Percentiles rank a stretch among this genome's conserved stretches.
Evolutionary conservation across 2,888 invertebrate species (phyloP).

Genomic region (Cancer borealis): DNA sequence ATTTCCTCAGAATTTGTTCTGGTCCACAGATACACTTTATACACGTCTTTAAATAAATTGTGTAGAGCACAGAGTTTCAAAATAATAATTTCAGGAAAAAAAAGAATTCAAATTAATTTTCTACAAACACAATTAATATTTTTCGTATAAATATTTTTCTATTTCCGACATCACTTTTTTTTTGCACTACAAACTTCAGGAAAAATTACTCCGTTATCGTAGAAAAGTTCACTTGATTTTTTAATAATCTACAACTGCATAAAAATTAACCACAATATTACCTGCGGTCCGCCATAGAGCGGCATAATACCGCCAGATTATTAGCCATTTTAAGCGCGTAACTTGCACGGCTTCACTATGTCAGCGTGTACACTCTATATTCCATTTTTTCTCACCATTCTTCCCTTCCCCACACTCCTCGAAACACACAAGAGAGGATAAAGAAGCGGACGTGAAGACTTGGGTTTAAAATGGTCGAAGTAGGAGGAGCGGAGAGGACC

Average conservation of each 20-base stretch:
- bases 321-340: constrained; percentile 46
- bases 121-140: not conserved
- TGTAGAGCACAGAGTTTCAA: not conserved
- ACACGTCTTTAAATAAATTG: not conserved
- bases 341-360: constrained; percentile 45
- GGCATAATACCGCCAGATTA: constrained; percentile 49
- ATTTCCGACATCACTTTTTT: constrained; percentile 22
- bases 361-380: constrained; percentile 47
- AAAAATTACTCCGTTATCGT: constrained; percentile 49
- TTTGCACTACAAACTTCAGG: constrained; percentile 15
- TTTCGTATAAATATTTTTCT: constrained; percentile 24
- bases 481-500: constrained; percentile 62
- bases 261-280: constrained; percentile 59
- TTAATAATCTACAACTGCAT: constrained; percentile 57
- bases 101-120: not conserved
- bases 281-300: constrained; percentile 36
- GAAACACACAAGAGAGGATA: constrained; percentile 11
- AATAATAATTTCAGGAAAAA: not conserved
- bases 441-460: not conserved
- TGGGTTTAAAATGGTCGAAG: constrained; percentile 54
- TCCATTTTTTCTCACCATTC: constrained; percentile 27
- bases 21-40: not conserved
- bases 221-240: constrained; percentile 48
- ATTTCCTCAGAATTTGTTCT: not conserved
- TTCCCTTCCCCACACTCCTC: not conserved